These are phyloP conservation scores for Phasianus colchicus DNA, from an alignment of 2,113 vertebrate species.

Conservation along the genomic window DNA sequence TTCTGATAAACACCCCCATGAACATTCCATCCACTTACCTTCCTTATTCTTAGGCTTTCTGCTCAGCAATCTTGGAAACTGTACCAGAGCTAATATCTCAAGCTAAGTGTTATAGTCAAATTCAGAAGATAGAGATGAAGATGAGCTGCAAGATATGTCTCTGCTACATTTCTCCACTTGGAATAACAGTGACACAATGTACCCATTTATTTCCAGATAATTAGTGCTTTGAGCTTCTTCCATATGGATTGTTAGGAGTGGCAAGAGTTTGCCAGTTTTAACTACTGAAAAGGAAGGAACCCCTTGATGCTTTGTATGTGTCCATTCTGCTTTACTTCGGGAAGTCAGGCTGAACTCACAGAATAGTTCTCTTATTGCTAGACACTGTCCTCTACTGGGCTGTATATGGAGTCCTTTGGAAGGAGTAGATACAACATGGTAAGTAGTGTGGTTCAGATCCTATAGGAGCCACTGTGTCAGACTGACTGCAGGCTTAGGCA, in stretches of 20 bases:
- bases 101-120: neutral
- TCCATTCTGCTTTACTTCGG: neutral
- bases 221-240: neutral
- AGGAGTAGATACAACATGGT: neutral
- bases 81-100: neutral
- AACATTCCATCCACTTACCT: neutral
- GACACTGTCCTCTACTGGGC: conserved; percentile 24
- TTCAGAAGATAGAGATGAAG: neutral
- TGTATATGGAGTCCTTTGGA: neutral
- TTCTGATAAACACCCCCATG: neutral
- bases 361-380: neutral
- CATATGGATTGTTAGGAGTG: neutral
- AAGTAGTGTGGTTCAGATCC: neutral
- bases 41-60: neutral
- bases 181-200: neutral
- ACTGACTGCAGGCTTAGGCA: neutral
- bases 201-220: fast-evolving
- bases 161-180: neutral
- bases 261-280: neutral
- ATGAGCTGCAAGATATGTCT: neutral
- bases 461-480: neutral
- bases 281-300: neutral
- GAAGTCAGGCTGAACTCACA: neutral
- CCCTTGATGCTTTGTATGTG: neutral
- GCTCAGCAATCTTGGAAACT: neutral